A percentile compares a stretch with the other conserved stretches of the same genome.
These are phyloP conservation scores for Drosophila merina DNA, from an alignment of 2,888 invertebrate genomes.

Conservation along the genomic window DNA sequence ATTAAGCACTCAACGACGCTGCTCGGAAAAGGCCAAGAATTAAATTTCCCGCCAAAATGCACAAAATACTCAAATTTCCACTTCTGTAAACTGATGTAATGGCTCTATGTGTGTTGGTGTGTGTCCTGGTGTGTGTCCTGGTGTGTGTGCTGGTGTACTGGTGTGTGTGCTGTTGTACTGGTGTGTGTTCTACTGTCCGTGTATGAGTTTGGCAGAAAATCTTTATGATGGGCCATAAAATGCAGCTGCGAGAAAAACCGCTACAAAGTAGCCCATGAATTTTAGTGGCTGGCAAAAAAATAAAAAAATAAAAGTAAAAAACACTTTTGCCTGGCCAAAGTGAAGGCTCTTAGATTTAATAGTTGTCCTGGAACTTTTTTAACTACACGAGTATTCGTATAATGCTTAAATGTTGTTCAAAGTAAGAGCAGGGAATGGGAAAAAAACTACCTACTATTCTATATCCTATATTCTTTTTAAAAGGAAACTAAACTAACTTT, in stretches of 20 bases:
- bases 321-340: background rate
- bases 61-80: constrained; percentile 5
- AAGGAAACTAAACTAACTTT: too few species aligned
- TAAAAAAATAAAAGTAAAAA: background rate
- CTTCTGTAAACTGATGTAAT: constrained; percentile 1
- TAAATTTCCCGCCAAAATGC: constrained; percentile 15
- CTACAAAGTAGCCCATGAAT: constrained; percentile 26
- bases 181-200: constrained; percentile 1
- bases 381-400: background rate
- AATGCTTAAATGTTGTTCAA: background rate
- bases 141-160: background rate
- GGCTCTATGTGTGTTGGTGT: background rate
- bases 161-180: background rate
- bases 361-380: background rate
- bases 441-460: background rate
- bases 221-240: constrained; percentile 27
- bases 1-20: constrained; percentile 23
- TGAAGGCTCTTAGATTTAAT: background rate
- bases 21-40: background rate
- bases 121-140: background rate
- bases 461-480: background rate
- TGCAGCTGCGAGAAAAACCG: constrained; percentile 21
- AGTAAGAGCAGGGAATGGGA: background rate
- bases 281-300: constrained; percentile 3
- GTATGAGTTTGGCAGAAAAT: constrained; percentile 17